phyloP scores from a whole-genome alignment of 2,113 vertebrate genomes.

The Forbesichthys agassizii region DNA sequence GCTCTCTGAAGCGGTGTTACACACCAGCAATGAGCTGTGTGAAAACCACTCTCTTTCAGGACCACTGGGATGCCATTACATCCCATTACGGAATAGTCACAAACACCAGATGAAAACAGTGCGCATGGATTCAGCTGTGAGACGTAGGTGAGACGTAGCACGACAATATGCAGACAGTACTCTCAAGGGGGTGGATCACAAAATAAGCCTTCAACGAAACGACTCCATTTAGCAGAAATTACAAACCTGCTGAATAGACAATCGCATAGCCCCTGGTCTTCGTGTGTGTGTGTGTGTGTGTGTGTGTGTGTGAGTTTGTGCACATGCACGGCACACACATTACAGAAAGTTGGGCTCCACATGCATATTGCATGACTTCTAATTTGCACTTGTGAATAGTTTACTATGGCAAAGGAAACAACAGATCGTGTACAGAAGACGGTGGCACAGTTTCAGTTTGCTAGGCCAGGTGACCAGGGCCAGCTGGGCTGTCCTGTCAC shows the following conservation, averaged over 20 bases:
- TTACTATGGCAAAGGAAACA: constrained; percentile 57
- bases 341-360: constrained; percentile 6
- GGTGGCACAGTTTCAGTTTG: constrained; percentile 22
- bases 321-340: too few relatives aligned
- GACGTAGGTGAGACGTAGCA: constrained; percentile 7
- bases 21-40: constrained; percentile 32
- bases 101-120: constrained; percentile 17
- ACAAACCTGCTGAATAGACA: too few relatives aligned
- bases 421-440: constrained; percentile 25
- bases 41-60: constrained; percentile 39
- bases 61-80: constrained; percentile 30
- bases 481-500: constrained; percentile 9
- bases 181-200: constrained; percentile 17
- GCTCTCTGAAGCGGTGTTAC: constrained; percentile 22
- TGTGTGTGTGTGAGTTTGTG: too few relatives aligned
- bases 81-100: constrained; percentile 25
- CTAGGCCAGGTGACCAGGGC: neutral
- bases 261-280: neutral
- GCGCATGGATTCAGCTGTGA: constrained; percentile 23
- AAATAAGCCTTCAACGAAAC: neutral
- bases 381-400: constrained; percentile 57
- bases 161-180: constrained; percentile 5
- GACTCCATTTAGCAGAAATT: too few relatives aligned
- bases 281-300: neutral
- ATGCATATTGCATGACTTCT: constrained; percentile 67